These are phyloP conservation scores for Pseudochirops corinnae DNA, from an alignment of 2,797 vertebrate species.

Conservation along the genomic window DNA sequence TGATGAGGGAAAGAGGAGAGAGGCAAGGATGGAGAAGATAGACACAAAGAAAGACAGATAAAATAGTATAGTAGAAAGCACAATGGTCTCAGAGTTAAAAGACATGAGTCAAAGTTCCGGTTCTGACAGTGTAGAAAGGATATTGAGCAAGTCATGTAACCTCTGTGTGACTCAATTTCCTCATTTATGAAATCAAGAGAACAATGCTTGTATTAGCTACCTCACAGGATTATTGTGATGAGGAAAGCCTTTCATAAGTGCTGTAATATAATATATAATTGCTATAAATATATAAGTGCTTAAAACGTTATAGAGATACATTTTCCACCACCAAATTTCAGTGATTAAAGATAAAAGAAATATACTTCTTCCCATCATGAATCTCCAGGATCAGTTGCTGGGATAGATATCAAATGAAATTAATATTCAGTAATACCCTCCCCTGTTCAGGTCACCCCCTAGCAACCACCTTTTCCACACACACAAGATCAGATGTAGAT, in stretches of 20 bases:
- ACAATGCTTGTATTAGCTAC: not conserved
- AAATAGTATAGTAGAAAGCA: not conserved
- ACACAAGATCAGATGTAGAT: not conserved
- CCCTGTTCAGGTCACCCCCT: not conserved
- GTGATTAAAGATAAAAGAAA: not conserved
- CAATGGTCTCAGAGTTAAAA: not conserved
- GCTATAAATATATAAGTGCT: not conserved
- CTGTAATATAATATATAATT: not conserved
- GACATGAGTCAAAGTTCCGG: not conserved
- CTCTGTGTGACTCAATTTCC: not conserved
- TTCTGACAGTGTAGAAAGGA: not conserved
- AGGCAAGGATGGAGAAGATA: not conserved
- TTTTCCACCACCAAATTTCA: not conserved
- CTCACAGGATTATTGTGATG: not conserved
- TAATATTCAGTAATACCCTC: not conserved
- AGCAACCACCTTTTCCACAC: not conserved
- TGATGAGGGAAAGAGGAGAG: not conserved
- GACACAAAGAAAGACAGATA: not conserved
- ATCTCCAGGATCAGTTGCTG: not conserved
- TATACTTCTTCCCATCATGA: not conserved
- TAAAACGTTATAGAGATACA: not conserved
- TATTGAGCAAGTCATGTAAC: not conserved
- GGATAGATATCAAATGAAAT: not conserved
- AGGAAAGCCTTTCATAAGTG: not conserved
- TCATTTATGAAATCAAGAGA: not conserved